Percentiles rank a stretch among this genome's conserved stretches.
phyloP scores from a whole-genome alignment of 2,113 vertebrate species.

The Zootoca vivipara region DNA sequence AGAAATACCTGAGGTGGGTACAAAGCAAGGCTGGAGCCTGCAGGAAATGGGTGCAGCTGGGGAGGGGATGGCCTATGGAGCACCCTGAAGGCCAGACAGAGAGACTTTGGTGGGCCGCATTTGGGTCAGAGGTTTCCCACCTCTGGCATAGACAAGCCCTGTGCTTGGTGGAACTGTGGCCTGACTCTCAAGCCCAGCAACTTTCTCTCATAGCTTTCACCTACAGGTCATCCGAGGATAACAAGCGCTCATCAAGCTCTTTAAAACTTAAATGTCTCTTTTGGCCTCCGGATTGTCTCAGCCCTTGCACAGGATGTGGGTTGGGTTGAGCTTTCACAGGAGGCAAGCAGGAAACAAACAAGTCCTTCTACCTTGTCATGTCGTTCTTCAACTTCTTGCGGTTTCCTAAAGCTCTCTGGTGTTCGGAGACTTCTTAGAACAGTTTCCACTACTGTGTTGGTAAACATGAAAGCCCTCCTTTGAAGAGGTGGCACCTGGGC shows the following conservation, averaged over 20 bases:
- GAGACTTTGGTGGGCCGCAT: too few species aligned
- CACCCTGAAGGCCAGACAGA: too few species aligned
- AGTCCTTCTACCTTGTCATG: background rate
- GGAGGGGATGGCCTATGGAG: too few species aligned
- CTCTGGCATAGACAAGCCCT: too few species aligned
- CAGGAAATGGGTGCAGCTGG: too few species aligned
- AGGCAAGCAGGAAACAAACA: slow-evolving; percentile 34
- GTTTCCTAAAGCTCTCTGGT: slow-evolving; percentile 54
- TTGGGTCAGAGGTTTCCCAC: too few species aligned
- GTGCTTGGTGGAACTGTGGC: too few species aligned
- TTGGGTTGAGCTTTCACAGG: slow-evolving; percentile 26
- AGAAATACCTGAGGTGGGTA: too few species aligned
- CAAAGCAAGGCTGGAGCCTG: too few species aligned
- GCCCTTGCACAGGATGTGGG: slow-evolving; percentile 64
- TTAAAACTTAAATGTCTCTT: slow-evolving; percentile 48
- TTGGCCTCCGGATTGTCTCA: slow-evolving; percentile 19
- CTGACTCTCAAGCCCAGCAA: background rate
- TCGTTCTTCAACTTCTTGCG: slow-evolving; percentile 48
- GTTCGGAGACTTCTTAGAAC: slow-evolving; percentile 47
- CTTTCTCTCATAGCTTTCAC: background rate
- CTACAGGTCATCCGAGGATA: slow-evolving; percentile 19
- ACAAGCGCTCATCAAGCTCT: slow-evolving; percentile 17
- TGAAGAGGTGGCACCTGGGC: background rate
- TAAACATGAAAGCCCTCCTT: background rate
- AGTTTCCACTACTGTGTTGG: slow-evolving; percentile 10